phyloP scores from a whole-genome alignment of 2,113 vertebrate genomes.

The Caracal caracal region DNA sequence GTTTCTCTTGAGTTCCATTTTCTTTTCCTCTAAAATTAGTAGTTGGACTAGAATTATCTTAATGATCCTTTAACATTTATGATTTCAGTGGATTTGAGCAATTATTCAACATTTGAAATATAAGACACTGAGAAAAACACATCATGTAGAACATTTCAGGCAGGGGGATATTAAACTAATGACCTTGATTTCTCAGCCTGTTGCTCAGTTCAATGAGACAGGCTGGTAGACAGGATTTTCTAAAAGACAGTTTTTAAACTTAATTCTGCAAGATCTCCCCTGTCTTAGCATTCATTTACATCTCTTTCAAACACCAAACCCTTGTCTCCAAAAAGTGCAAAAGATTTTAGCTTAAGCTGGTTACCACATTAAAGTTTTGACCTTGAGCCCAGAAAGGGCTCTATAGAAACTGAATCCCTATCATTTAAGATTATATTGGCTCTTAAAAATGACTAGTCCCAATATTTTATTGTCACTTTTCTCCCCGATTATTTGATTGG shows the following conservation, averaged over 20 bases:
- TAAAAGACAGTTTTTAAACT: constrained; percentile 25
- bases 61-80: constrained; percentile 9
- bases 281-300: constrained; percentile 64
- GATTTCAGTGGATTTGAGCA: constrained; percentile 41
- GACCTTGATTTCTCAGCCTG: constrained; percentile 13
- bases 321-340: constrained; percentile 16
- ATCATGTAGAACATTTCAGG: constrained; percentile 20
- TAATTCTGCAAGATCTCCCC: constrained; percentile 49
- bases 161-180: constrained; percentile 4
- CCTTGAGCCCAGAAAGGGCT: constrained; percentile 20
- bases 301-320: constrained; percentile 31
- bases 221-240: constrained; percentile 21
- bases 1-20: background rate
- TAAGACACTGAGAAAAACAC: background rate
- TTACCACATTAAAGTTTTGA: constrained; percentile 65
- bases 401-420: constrained; percentile 45
- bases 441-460: constrained; percentile 58
- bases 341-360: constrained; percentile 44
- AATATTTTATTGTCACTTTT: constrained; percentile 58
- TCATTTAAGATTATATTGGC: constrained; percentile 36
- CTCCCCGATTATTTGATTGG: constrained; percentile 51
- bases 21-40: constrained; percentile 43
- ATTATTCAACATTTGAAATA: constrained; percentile 20
- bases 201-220: constrained; percentile 26
- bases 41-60: constrained; percentile 31